Evolutionary conservation across 1,140 invertebrate genomes (phyloP).

Genomic region (Leptestheria dahalacensis): DNA sequence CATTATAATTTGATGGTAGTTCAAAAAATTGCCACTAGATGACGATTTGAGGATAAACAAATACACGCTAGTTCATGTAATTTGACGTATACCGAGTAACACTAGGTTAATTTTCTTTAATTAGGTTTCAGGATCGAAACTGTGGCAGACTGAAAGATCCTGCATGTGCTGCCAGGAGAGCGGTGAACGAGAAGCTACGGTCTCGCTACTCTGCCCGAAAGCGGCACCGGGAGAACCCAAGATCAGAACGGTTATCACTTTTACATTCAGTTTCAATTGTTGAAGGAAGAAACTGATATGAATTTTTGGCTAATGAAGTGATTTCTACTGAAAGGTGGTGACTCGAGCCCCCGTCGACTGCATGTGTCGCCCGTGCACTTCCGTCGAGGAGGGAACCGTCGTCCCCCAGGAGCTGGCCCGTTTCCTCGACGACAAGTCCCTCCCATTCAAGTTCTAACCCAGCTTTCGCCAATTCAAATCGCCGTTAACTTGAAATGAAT

Average conservation of each 20-base stretch:
- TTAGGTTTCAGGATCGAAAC: slow-evolving; percentile 84
- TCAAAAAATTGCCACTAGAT: too few species aligned
- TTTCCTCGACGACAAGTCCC: slow-evolving; percentile 59
- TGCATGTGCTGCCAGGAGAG: slow-evolving; percentile 91
- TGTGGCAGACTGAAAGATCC: slow-evolving; percentile 89
- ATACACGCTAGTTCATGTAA: too few species aligned
- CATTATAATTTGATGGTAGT: too few species aligned
- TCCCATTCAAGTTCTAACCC: too few species aligned
- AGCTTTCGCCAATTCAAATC: too few species aligned
- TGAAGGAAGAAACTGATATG: too few species aligned
- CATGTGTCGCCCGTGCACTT: slow-evolving; percentile 83
- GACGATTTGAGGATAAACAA: too few species aligned
- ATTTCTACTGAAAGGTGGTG: too few species aligned
- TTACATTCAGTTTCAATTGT: background rate
- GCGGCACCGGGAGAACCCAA: slow-evolving; percentile 68
- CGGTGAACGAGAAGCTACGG: slow-evolving; percentile 74
- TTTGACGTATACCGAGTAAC: too few species aligned
- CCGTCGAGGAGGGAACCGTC: slow-evolving; percentile 67
- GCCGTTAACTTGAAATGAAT: too few species aligned
- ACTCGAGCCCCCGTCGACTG: slow-evolving; percentile 71
- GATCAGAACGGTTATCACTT: slow-evolving; percentile 58
- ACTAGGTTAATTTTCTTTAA: slow-evolving; percentile 6
- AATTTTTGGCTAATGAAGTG: too few species aligned
- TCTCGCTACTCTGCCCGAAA: slow-evolving; percentile 75
- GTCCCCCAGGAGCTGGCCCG: slow-evolving; percentile 72